Evolutionary conservation across 2,888 invertebrate genomes (phyloP).

Genomic region (Drosophila silvestris): DNA sequence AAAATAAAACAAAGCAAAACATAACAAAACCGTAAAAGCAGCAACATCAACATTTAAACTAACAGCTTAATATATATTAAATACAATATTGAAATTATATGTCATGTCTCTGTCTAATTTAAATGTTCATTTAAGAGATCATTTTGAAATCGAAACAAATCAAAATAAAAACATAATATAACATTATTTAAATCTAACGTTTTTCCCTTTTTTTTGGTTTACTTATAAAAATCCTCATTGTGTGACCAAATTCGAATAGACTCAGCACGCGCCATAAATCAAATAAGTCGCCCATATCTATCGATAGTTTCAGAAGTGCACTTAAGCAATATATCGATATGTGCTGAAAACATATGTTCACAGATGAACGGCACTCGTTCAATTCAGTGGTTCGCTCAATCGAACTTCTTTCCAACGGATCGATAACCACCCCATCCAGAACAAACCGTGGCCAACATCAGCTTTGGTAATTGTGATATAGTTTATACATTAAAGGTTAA

Average conservation of each 20-base stretch:
- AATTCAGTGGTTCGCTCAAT: conserved; percentile 2
- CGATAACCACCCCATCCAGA: conserved; percentile 35
- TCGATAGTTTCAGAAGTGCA: not conserved
- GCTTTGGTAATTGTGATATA: conserved; percentile 53
- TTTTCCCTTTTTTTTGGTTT: not conserved
- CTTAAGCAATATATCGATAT: conserved; percentile 8
- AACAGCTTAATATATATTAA: conserved; percentile 51
- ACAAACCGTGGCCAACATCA: conserved; percentile 43
- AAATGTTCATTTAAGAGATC: conserved; percentile 73
- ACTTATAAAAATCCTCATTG: not conserved
- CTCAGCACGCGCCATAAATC: not conserved
- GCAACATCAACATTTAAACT: conserved; percentile 36
- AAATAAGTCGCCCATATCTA: not conserved
- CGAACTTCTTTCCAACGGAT: conserved; percentile 19
- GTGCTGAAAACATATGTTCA: conserved; percentile 9
- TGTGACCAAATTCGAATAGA: not conserved
- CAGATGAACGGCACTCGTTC: conserved; percentile 2
- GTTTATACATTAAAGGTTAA: conserved; percentile 27
- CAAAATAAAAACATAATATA: conserved; percentile 48
- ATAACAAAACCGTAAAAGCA: conserved; percentile 24
- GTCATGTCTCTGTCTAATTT: conserved; percentile 78
- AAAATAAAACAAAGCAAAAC: conserved; percentile 22
- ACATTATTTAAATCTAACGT: not conserved
- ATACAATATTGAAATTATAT: conserved; percentile 60
- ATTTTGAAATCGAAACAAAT: conserved; percentile 74